Base-by-base conservation (phyloP, 2,113 vertebrate genomes). In the Holacanthus passer region DNA sequence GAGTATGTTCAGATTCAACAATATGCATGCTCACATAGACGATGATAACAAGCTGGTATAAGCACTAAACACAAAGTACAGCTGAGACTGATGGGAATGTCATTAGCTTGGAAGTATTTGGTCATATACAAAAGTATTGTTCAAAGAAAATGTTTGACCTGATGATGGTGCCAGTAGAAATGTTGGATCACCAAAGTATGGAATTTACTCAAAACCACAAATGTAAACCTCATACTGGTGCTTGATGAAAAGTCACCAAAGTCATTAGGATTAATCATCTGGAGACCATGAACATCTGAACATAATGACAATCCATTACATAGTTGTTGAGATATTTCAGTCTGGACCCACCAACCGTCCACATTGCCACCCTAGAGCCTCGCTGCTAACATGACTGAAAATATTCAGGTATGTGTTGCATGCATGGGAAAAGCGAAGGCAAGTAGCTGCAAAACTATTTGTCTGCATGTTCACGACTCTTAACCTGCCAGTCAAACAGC, bases 391-490 rank as follows among this genome's bases (percentile, higher is more conserved):
- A 59, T 50, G 41, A 29, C 41, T 39, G 24, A 73, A 81, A 52
- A 7, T 5, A 17, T 73, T 41, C 53, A 59, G 12, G n/a, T 41
- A 52, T 68, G 41, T 50, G 77, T 27, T 64, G 32, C 27, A 62
- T n/a, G 20, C 1, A 16, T 24, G 37, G 22, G n/a, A 29, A 56
- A 55, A 22, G 12, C 9, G 35, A 75, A 45, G 63, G 22, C 22
- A 60, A 62, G 64, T 60, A 0, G 2, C 7, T 37, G 59, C 47
- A 31, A 53, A 67, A 45, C 43, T 27, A 32, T 20, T 39, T 5
- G 39, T 53, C 10, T 52, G 35, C 64, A 63, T 76, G 64, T 35
- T 69, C 12, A 58, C 62, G 29, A 10, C 56, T 65, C 64, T 43
- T 48, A 55, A 58, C 37, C 39, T 73, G n/a, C 14, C 41, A 20